A percentile compares a stretch with the other conserved stretches of the same genome.
phyloP scores from a whole-genome alignment of 2,888 invertebrate genomes.

The Folsomia manolachei region DNA sequence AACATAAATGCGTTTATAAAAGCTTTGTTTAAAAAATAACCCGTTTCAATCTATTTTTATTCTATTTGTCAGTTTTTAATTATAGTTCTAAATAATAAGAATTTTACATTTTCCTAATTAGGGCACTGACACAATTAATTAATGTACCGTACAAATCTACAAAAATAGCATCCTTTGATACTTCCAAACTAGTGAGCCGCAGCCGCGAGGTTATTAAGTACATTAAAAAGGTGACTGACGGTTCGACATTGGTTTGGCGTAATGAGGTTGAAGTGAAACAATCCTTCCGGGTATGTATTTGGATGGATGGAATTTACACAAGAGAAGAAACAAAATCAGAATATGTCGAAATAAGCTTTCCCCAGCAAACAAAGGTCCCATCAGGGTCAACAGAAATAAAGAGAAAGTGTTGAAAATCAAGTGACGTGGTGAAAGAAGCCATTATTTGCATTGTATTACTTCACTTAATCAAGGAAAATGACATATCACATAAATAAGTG shows the following conservation, averaged over 20 bases:
- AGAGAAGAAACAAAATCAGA: not conserved
- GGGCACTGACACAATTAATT: too few relatives aligned
- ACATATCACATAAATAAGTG: too few relatives aligned
- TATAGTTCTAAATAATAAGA: not conserved
- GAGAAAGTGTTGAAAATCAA: too few relatives aligned
- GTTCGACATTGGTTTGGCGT: not conserved
- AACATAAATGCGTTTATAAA: too few relatives aligned
- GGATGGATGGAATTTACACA: not conserved
- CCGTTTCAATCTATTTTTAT: not conserved
- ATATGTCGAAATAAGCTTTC: too few relatives aligned
- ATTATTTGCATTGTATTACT: not conserved
- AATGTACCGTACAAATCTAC: too few relatives aligned
- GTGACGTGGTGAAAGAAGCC: not conserved
- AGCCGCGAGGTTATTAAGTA: not conserved
- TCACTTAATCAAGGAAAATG: too few relatives aligned
- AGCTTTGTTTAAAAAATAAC: too few relatives aligned
- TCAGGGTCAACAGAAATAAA: not conserved
- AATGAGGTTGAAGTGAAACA: not conserved
- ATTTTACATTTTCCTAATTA: too few relatives aligned
- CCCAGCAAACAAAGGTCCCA: too few relatives aligned
- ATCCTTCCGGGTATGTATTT: not conserved
- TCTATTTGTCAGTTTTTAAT: too few relatives aligned
- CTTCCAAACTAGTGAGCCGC: too few relatives aligned
- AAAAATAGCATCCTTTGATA: not conserved
- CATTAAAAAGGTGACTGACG: not conserved